Evolutionary conservation across 2,113 vertebrate species (phyloP).

Genomic region (Cepphus grylle): DNA sequence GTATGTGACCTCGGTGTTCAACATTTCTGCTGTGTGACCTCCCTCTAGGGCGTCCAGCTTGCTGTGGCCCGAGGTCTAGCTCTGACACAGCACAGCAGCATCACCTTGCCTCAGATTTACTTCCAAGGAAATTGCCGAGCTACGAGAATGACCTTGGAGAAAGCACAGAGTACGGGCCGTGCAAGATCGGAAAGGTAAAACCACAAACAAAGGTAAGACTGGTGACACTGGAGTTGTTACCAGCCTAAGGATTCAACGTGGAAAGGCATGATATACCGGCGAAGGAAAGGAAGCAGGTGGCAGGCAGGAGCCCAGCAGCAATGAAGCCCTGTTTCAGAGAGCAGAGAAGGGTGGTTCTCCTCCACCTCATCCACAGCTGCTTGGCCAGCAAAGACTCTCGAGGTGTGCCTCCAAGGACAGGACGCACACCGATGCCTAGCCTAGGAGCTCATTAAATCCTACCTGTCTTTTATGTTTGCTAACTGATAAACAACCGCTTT

Average conservation of each 20-base stretch:
- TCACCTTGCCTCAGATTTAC: neutral
- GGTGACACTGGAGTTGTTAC: neutral
- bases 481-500: neutral
- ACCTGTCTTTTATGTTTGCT: neutral
- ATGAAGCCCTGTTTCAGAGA: neutral
- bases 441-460: neutral
- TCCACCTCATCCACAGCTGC: neutral
- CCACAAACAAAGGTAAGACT: neutral
- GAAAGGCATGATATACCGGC: neutral
- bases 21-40: neutral
- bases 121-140: neutral
- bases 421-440: fast-evolving
- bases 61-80: neutral
- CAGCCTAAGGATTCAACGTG: neutral
- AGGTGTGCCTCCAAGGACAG: neutral
- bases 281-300: neutral
- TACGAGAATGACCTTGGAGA: neutral
- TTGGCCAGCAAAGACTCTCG: neutral
- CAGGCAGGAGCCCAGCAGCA: neutral
- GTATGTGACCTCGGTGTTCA: neutral
- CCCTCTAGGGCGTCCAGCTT: neutral
- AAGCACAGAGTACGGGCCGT: neutral
- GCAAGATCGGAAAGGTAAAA: neutral
- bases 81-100: neutral
- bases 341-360: neutral